Evolutionary conservation across 2,888 invertebrate genomes (phyloP).

Genomic region (Chrysolina americana): DNA sequence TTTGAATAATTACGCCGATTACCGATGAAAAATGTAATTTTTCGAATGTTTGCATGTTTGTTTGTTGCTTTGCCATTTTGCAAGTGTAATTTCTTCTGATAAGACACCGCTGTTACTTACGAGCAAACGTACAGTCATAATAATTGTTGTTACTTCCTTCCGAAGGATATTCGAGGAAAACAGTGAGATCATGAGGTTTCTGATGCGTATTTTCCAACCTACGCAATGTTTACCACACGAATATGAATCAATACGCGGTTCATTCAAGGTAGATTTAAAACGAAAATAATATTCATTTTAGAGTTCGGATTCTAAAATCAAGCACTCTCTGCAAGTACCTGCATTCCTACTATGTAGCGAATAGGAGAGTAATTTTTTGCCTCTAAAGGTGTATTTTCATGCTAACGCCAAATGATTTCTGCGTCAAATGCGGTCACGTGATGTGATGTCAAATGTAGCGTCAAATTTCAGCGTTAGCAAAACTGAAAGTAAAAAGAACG

Average conservation of each 20-base stretch:
- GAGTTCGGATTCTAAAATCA: too few species aligned
- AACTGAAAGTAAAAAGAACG: too few species aligned
- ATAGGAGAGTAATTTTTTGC: too few species aligned
- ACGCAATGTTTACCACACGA: not conserved
- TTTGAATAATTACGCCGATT: conserved; percentile 50
- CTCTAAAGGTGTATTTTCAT: too few species aligned
- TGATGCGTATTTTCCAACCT: conserved; percentile 1
- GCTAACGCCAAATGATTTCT: too few species aligned
- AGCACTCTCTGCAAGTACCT: too few species aligned
- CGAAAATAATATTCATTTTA: too few species aligned
- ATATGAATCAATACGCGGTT: not conserved
- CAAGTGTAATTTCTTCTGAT: conserved; percentile 50
- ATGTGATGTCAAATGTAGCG: too few species aligned
- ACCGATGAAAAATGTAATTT: conserved; percentile 49
- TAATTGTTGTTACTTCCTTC: conserved; percentile 41
- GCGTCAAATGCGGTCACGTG: too few species aligned
- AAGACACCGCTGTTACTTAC: conserved; percentile 35
- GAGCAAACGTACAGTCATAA: conserved; percentile 39
- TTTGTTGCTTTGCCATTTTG: conserved; percentile 42
- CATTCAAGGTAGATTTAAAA: not conserved
- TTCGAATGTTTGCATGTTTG: conserved; percentile 48
- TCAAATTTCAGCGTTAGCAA: too few species aligned
- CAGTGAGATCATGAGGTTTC: conserved; percentile 28
- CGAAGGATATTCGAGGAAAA: conserved; percentile 33
- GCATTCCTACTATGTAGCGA: too few species aligned